phyloP scores from a whole-genome alignment of 2,113 vertebrate species.

The Clupea harengus region DNA sequence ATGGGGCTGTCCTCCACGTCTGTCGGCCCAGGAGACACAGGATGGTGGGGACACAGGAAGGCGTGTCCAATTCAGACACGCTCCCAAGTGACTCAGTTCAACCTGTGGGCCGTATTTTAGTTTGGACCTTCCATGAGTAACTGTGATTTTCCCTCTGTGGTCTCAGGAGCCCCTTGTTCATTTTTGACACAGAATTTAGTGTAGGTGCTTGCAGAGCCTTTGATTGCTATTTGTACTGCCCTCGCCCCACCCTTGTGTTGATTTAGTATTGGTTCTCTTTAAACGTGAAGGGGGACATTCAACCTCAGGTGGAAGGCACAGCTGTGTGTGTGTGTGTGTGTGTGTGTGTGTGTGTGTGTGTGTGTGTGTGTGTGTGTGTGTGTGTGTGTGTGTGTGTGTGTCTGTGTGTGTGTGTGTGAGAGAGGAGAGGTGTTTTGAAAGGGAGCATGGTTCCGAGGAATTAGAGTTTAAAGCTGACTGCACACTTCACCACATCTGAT shows the following conservation, averaged over 20 bases:
- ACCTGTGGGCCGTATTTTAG: not conserved
- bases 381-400: too few relatives aligned
- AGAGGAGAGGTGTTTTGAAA: not conserved
- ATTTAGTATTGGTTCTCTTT: not conserved
- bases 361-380: not conserved
- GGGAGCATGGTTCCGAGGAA: not conserved
- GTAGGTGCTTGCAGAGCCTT: not conserved
- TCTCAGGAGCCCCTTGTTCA: not conserved
- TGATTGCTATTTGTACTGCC: not conserved
- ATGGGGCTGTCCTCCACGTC: not conserved
- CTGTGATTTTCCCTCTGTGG: not conserved
- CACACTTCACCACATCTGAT: not conserved
- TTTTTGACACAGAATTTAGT: not conserved
- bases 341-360: slow-evolving; percentile 24
- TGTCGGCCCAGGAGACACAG: not conserved
- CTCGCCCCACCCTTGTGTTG: not conserved
- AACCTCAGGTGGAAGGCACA: not conserved
- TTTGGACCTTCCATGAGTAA: not conserved
- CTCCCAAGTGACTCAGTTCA: not conserved
- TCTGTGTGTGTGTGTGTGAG: too few relatives aligned
- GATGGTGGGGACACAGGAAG: not conserved
- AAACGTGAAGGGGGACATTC: not conserved
- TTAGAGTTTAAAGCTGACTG: not conserved
- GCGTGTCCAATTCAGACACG: not conserved
- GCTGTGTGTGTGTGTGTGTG: not conserved